phyloP scores from a whole-genome alignment of 2,888 invertebrate genomes.

The Sturmia bella region DNA sequence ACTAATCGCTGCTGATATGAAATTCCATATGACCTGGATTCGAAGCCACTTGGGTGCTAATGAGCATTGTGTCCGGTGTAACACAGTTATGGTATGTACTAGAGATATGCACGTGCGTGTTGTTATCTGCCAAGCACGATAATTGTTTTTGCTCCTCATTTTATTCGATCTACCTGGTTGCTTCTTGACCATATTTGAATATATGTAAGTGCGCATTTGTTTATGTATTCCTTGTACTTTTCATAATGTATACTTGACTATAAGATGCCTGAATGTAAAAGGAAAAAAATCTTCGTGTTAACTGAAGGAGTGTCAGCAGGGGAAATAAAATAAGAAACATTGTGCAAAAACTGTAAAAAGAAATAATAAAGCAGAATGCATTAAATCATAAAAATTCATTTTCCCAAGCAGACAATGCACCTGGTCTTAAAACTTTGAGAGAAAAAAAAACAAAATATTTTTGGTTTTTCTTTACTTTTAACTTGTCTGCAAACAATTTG shows the following conservation, averaged over 20 bases:
- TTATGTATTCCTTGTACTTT: slow-evolving; percentile 49
- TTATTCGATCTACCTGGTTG: background rate
- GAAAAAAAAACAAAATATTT: slow-evolving; percentile 1
- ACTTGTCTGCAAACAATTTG: slow-evolving; percentile 53
- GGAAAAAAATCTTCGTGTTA: slow-evolving; percentile 23
- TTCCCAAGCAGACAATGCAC: slow-evolving; percentile 59
- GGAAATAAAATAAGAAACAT: slow-evolving; percentile 30
- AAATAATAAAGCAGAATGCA: slow-evolving; percentile 43
- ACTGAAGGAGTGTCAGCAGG: slow-evolving; percentile 11
- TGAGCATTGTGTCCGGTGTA: too few relatives aligned
- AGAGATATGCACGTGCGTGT: too few relatives aligned
- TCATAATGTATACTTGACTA: slow-evolving; percentile 53
- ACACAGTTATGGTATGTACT: too few relatives aligned
- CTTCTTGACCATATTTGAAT: background rate
- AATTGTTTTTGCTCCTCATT: too few relatives aligned
- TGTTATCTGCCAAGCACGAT: background rate
- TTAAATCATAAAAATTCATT: slow-evolving; percentile 64
- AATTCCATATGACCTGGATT: too few relatives aligned
- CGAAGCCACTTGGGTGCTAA: too few relatives aligned
- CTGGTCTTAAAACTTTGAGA: slow-evolving; percentile 48
- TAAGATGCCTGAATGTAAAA: slow-evolving; percentile 19
- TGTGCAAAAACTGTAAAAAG: slow-evolving; percentile 12
- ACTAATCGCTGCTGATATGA: too few relatives aligned
- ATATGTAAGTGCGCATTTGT: slow-evolving; percentile 16
- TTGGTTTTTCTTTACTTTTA: slow-evolving; percentile 17